Base-by-base conservation (phyloP, 2,113 vertebrate species). In the Myxocyprinus asiaticus region DNA sequence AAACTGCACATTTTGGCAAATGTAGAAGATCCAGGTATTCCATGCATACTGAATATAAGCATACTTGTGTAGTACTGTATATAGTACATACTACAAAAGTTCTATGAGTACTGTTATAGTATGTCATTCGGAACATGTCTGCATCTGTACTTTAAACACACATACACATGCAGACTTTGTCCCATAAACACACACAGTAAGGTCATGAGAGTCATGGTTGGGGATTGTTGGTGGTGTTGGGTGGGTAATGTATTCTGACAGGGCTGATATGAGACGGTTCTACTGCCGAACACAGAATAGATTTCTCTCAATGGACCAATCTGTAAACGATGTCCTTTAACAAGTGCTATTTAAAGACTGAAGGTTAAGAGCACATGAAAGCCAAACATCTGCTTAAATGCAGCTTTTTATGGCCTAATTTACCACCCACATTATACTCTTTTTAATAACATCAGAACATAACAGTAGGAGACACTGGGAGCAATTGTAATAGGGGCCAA, bases 291-390 rank as follows among this genome's bases (percentile, higher is more conserved):
- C 50, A 12, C 55, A 14, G 71, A 74, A 48, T 50, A 74, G 71
- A 62, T 74, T 33, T 74, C 45, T 74, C 72, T 75, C 59, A 6
- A 59, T 33, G 58, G 72, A 74, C 33, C 56, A 45, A 71, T 71
- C 69, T 58, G 44, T 56, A 33, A 72, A 22, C n/a, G 43, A 10
- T 2, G 70, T 72, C 53, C 69, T 72, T 72, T 72, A 74, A 14
- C n/a, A 10, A 69, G 53, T 10, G 77, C 70, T 69, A 47, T 67
- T 42, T 55, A 45, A 71, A 73, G 58, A 77, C 47, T 9, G 7
- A 5, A 69, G 43, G 10, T 81, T 17, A 66, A 22, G 11, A 6
- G 63, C 15, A 6, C 47, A n/a, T 42, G 55, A 56, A 8, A 44
- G 55, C 22, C 22, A 33, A 33, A 33, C 22, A 33, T 33, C 22